Evolutionary conservation across 2,113 vertebrate genomes (phyloP), one percentile per base, ranked within the genome.

Genomic region (Macrotis lagotis): DNA sequence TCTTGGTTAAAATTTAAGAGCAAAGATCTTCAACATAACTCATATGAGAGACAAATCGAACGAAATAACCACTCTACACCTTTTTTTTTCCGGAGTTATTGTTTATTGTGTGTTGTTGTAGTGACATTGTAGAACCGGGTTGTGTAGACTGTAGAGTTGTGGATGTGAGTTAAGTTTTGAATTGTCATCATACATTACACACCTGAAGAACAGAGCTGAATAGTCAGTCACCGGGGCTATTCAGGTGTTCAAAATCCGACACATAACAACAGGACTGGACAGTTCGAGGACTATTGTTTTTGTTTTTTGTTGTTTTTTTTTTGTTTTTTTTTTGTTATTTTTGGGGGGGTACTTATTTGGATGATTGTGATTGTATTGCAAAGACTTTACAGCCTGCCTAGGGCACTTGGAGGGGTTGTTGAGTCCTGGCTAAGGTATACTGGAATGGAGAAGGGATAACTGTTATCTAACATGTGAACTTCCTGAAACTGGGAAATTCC

Each of bases 61-160:
- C n/a, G 37, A 83, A 83, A 83, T n/a, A 83, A 83, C 66, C 66
- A 83, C 66, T 22, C 66, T 7, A 83, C 66, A 44, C 44, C n/a
- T 83, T 83, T 83, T 83, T 83, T 83, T 83, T 83, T 83, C 66
- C 66, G 66, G 66, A 83, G 66, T 83, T 83, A 83, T 83, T 83
- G 66, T 83, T 83, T 83, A 83, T 83, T 83, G 66, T 83, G 66
- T 83, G 66, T 83, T 83, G 66, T 83, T 83, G 66, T 83, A 83
- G 66, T 83, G 66, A 83, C 66, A 83, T 83, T 83, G 66, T 83
- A 83, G 66, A 83, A 83, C 66, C 66, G 66, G 66, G 66, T 83
- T 83, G 66, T 83, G 66, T 83, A 83, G 66, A 83, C 66, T 83
- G 66, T 83, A 83, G 66, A 83, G 66, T 83, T 83, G 66, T 83